Conservation (phyloP, 2,113 vertebrate genomes). For the Cebidichthys violaceus region DNA sequence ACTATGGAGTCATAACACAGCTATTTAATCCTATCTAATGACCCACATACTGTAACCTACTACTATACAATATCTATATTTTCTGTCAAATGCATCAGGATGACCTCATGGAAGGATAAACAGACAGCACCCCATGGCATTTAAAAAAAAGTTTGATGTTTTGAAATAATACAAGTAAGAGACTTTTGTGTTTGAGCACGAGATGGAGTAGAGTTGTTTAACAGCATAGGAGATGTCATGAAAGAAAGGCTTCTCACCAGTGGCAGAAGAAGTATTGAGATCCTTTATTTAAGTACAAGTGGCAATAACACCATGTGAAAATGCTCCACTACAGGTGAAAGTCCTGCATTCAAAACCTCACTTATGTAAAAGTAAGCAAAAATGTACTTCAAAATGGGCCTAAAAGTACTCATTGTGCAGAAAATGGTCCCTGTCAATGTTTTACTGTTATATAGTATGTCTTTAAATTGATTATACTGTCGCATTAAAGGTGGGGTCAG, state of each 20-base stretch:
- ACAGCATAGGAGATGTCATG: conserved; percentile 4
- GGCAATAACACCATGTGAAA: not conserved
- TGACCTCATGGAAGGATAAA: not conserved
- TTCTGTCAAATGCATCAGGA: not conserved
- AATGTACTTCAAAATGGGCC: not conserved
- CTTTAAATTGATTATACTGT: not conserved
- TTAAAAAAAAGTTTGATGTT: not conserved
- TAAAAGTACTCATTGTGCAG: not conserved
- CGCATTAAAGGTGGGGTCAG: not conserved
- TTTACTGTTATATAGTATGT: not conserved
- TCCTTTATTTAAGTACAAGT: not conserved
- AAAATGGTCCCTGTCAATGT: not conserved
- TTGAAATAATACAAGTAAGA: not conserved
- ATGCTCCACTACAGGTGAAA: not conserved
- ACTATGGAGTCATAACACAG: not conserved
- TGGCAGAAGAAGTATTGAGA: not conserved
- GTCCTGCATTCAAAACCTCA: not conserved
- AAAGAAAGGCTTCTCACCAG: conserved; percentile 26
- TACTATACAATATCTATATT: not conserved
- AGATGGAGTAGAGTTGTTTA: conserved; percentile 3
- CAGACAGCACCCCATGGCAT: not conserved
- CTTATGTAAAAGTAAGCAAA: not conserved
- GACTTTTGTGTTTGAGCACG: conserved; percentile 11
- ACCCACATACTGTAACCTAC: not conserved
- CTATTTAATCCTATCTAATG: not conserved